phyloP scores from a whole-genome alignment of 2,888 invertebrate species.

The Rhagonycha lutea region DNA sequence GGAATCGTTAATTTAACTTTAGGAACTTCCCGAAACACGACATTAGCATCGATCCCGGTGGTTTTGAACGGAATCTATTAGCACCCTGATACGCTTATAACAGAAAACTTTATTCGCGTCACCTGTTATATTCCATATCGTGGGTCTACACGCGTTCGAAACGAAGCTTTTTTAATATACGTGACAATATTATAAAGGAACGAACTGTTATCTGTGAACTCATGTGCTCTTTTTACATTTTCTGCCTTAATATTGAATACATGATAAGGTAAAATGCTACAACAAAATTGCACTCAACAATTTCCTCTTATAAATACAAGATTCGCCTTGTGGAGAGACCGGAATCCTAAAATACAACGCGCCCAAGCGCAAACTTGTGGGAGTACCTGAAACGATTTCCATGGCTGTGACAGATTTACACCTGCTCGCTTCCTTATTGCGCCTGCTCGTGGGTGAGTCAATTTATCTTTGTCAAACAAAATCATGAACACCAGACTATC shows the following conservation, averaged over 20 bases:
- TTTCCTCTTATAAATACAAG: background rate
- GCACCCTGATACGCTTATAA: conserved; percentile 21
- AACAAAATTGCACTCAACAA: background rate
- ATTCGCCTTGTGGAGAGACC: conserved; percentile 15
- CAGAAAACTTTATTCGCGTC: conserved; percentile 27
- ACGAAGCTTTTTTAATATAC: conserved; percentile 26
- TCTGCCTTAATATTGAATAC: background rate
- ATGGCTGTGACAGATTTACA: conserved; percentile 67
- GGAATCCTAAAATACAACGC: conserved; percentile 36
- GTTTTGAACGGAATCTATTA: conserved; percentile 28
- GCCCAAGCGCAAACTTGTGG: conserved; percentile 33
- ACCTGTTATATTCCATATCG: conserved; percentile 26
- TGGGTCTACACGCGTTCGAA: conserved; percentile 19
- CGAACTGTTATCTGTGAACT: conserved; percentile 13
- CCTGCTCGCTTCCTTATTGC: conserved; percentile 64
- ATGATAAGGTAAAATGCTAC: background rate
- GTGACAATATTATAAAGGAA: conserved; percentile 25
- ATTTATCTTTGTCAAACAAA: conserved; percentile 28
- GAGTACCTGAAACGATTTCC: conserved; percentile 53
- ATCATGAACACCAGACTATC: conserved; percentile 26
- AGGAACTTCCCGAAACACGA: conserved; percentile 22
- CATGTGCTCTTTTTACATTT: conserved; percentile 11
- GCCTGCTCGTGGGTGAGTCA: conserved; percentile 67
- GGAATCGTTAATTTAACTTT: conserved; percentile 33
- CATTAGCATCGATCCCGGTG: conserved; percentile 33